Conservation (phyloP, 2,113 vertebrate genomes). For the Aspiorhynchus laticeps region DNA sequence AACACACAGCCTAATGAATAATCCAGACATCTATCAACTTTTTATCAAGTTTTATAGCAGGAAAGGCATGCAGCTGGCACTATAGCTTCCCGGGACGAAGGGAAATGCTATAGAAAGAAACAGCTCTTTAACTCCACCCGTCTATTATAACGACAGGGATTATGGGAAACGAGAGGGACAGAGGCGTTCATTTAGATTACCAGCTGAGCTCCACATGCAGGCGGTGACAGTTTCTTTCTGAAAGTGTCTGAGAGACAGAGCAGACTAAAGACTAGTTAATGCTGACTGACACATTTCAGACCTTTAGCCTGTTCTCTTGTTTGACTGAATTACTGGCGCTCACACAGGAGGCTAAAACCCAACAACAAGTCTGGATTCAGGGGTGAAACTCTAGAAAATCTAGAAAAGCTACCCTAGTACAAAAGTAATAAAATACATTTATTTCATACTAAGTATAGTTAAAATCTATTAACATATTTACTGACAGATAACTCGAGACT, state of each 20-base stretch:
- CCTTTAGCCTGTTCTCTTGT: not conserved
- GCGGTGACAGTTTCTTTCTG: not conserved
- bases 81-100: not conserved
- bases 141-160: constrained; percentile 9
- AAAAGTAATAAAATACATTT: too few relatives aligned
- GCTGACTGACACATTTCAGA: constrained; percentile 14
- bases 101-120: constrained; percentile 9
- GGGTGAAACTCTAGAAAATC: not conserved
- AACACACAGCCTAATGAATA: constrained; percentile 16
- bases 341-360: not conserved
- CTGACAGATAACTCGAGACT: too few relatives aligned
- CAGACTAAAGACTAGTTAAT: not conserved
- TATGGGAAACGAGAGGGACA: constrained; percentile 14
- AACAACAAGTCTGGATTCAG: not conserved
- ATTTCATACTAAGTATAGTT: too few relatives aligned
- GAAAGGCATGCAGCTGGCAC: constrained; percentile 22
- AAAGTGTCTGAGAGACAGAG: not conserved
- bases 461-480: too few relatives aligned
- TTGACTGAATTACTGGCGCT: not conserved
- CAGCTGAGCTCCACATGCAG: not conserved
- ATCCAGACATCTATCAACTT: not conserved
- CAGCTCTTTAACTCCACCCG: constrained; percentile 11
- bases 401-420: too few relatives aligned
- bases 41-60: not conserved
- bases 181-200: not conserved